Conservation (phyloP, 37 sponge, comb jelly and placozoan genomes). For the Geodia barretti region DNA sequence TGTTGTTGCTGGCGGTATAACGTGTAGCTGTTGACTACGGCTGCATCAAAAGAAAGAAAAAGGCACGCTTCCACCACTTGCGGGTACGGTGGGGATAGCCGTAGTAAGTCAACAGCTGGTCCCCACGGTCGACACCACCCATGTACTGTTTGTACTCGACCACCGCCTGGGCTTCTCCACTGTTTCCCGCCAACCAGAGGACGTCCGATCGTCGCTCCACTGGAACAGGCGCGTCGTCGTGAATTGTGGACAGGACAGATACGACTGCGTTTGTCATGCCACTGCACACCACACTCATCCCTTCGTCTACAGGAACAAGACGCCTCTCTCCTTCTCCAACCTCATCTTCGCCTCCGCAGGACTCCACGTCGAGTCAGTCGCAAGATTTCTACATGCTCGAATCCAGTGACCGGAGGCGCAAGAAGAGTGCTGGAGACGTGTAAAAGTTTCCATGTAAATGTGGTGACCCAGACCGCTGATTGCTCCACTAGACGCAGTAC, state of each 20-base stretch:
- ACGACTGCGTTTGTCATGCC: constrained; percentile 30
- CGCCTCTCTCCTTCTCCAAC: constrained; percentile 8
- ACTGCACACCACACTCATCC: constrained; percentile 18
- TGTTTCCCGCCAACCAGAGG: constrained; percentile 14
- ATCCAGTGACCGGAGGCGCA: neutral
- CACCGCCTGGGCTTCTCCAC: constrained; percentile 13
- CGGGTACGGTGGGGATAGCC: constrained; percentile 10
- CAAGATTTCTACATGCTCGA: constrained; percentile 38
- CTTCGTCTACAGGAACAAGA: neutral
- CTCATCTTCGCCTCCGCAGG: constrained; percentile 13
- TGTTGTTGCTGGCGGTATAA: neutral
- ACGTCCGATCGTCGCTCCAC: neutral
- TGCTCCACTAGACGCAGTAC: neutral
- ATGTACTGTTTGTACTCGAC: constrained; percentile 40
- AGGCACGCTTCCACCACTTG: constrained; percentile 36
- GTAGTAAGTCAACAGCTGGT: constrained; percentile 45
- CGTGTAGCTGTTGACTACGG: constrained; percentile 28
- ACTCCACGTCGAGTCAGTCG: constrained; percentile 29
- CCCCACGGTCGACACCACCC: constrained; percentile 36
- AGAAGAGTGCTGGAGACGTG: constrained; percentile 31
- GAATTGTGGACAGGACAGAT: constrained; percentile 26
- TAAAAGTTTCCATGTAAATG: constrained; percentile 55
- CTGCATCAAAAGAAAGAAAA: constrained; percentile 20
- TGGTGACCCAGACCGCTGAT: constrained; percentile 19
- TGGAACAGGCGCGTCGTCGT: constrained; percentile 6